phyloP scores from a whole-genome alignment of 2,888 invertebrate species.

The Nyleta sp. region DNA sequence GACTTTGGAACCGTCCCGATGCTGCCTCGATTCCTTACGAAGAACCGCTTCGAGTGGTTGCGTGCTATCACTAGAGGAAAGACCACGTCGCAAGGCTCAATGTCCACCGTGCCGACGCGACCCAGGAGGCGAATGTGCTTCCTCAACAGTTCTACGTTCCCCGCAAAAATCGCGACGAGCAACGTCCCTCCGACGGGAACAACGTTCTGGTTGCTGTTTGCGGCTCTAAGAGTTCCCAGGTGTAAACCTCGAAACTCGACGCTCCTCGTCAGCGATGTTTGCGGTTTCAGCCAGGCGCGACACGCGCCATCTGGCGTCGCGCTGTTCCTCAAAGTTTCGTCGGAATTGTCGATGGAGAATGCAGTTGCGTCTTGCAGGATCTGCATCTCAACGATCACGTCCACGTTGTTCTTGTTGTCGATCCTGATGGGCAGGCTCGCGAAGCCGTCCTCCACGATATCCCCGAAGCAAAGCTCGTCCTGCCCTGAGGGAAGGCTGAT shows the following conservation, averaged over 20 bases:
- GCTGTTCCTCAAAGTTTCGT: slow-evolving; percentile 59
- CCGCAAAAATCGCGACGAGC: no score
- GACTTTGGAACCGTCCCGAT: no score
- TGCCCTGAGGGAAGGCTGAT: not conserved
- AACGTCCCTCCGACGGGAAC: no score
- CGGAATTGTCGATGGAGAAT: slow-evolving; percentile 70
- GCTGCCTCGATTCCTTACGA: no score
- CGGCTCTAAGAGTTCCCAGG: slow-evolving; percentile 36
- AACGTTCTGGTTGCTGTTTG: no score
- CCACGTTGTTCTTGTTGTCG: slow-evolving; percentile 76
- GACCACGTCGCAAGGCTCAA: no score
- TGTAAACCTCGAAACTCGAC: slow-evolving; percentile 71
- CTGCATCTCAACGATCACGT: slow-evolving; percentile 71
- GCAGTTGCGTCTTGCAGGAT: slow-evolving; percentile 72
- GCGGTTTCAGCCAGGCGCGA: slow-evolving; percentile 62
- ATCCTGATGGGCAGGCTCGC: slow-evolving; percentile 70
- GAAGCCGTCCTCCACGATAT: not conserved
- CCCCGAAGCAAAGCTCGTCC: not conserved
- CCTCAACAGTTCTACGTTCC: no score
- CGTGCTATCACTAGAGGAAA: no score
- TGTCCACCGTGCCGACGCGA: no score
- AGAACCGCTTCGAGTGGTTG: no score
- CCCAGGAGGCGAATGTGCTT: no score
- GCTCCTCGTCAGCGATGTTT: not conserved
- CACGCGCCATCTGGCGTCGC: slow-evolving; percentile 58